Conservation (phyloP, 2,113 vertebrate species). For the Cyprinodon brontotheroides region DNA sequence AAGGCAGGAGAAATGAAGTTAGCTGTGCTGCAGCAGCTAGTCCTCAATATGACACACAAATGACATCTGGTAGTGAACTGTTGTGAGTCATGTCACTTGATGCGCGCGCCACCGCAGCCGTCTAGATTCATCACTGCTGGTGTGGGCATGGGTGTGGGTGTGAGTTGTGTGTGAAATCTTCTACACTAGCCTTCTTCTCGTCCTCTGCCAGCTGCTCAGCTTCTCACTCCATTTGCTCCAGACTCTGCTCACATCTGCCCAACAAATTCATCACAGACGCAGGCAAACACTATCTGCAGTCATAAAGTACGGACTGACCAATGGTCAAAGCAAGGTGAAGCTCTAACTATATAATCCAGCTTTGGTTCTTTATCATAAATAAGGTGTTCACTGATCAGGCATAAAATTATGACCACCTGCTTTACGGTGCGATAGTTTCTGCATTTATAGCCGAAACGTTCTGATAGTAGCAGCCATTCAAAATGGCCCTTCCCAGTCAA, state of each 20-base stretch:
- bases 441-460: neutral
- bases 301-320: conserved; percentile 23
- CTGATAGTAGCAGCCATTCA: neutral
- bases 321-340: conserved; percentile 21
- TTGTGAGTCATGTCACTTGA: conserved; percentile 61
- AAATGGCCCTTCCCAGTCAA: too few relatives aligned
- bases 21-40: conserved; percentile 46
- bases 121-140: conserved; percentile 36
- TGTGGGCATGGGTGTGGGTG: conserved; percentile 1
- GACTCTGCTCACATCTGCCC: conserved; percentile 79
- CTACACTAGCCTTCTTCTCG: conserved; percentile 62
- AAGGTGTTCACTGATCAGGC: neutral
- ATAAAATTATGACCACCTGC: neutral
- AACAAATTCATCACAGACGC: conserved; percentile 50
- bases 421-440: neutral
- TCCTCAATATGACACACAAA: conserved; percentile 60
- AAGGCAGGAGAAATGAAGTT: conserved; percentile 59
- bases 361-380: neutral
- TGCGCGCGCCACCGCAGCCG: conserved; percentile 17
- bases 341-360: conserved; percentile 10
- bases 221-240: conserved; percentile 81
- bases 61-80: conserved; percentile 62
- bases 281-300: conserved; percentile 9
- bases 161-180: conserved; percentile 33
- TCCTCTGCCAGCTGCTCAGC: conserved; percentile 75